Evolutionary conservation across 37 sponge, comb jelly and placozoan species (phyloP).

Genomic region (Aphrocallistes beatrix): DNA sequence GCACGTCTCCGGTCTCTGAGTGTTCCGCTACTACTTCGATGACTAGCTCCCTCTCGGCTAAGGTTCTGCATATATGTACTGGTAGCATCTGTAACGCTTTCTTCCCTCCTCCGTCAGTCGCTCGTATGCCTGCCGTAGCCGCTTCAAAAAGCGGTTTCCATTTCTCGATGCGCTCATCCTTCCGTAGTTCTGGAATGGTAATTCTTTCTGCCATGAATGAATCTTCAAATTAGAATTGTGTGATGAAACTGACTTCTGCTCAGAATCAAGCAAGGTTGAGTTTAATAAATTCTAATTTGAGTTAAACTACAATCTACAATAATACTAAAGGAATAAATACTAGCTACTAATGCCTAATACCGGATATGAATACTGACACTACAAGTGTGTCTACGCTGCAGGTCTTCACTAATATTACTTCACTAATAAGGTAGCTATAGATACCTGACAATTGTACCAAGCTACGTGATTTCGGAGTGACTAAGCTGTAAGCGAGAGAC

Average conservation of each 20-base stretch:
- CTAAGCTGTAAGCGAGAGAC: no score
- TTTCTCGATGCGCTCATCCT: background rate
- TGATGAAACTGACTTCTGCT: background rate
- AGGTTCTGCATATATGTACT: background rate
- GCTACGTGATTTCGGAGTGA: no score
- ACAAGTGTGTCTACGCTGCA: no score
- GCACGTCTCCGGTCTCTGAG: slow-evolving; percentile 8
- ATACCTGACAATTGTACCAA: no score
- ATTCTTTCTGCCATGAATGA: slow-evolving; percentile 5
- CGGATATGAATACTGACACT: no score
- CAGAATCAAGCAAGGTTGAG: background rate
- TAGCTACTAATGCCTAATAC: no score
- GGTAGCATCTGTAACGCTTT: slow-evolving; percentile 6
- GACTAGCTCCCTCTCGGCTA: slow-evolving; percentile 14
- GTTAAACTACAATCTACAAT: no score
- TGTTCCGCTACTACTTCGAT: background rate
- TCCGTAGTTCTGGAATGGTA: background rate
- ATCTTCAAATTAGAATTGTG: background rate
- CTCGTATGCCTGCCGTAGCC: background rate
- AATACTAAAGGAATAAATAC: no score
- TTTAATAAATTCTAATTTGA: slow-evolving; percentile 10
- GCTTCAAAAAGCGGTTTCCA: background rate
- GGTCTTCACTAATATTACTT: no score
- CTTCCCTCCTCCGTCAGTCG: background rate
- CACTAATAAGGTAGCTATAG: no score